These are phyloP conservation scores for Lutjanus erythropterus DNA, from an alignment of 2,113 vertebrate genomes.

Conservation along the genomic window DNA sequence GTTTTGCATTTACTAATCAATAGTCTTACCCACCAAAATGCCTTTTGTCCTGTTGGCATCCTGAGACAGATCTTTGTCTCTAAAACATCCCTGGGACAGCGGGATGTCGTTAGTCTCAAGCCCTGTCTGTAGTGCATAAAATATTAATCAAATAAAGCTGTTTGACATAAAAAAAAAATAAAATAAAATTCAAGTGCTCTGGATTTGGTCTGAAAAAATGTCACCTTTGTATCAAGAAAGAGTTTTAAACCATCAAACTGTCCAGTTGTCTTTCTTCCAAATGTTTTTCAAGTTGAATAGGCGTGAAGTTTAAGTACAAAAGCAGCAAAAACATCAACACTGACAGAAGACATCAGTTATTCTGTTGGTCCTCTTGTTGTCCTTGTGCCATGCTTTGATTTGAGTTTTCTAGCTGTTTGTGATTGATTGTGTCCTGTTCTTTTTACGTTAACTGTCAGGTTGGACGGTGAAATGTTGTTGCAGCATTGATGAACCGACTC, in stretches of 20 bases:
- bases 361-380: not conserved
- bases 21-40: too few relatives aligned
- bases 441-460: not conserved
- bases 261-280: not conserved
- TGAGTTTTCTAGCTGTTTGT: not conserved
- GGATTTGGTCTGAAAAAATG: too few relatives aligned
- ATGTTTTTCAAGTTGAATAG: not conserved
- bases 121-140: too few relatives aligned
- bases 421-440: not conserved
- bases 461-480: conserved; percentile 1
- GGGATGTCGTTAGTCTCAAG: too few relatives aligned
- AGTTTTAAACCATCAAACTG: not conserved
- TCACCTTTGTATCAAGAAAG: not conserved
- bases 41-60: too few relatives aligned
- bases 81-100: too few relatives aligned
- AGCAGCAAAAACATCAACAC: not conserved
- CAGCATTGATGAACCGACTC: not conserved
- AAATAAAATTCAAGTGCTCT: too few relatives aligned
- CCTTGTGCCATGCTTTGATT: not conserved
- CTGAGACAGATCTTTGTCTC: too few relatives aligned
- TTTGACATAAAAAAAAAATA: too few relatives aligned
- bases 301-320: not conserved
- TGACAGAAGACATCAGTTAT: not conserved
- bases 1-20: too few relatives aligned
- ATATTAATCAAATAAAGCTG: too few relatives aligned